Evolutionary conservation across 2,888 invertebrate species (phyloP).

Genomic region (Tyria jacobaeae): DNA sequence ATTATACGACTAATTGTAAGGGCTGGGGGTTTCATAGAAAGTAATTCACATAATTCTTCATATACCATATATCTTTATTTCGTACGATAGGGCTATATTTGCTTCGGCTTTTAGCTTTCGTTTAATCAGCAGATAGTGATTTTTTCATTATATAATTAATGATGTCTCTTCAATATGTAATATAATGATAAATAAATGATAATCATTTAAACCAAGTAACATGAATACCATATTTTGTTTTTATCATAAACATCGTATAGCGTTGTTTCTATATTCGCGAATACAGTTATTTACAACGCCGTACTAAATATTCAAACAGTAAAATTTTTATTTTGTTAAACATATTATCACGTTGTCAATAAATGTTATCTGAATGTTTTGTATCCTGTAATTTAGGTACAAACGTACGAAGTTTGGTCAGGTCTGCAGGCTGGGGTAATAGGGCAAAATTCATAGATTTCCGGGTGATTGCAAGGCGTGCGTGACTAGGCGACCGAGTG

Average conservation of each 20-base stretch:
- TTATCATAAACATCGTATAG: slow-evolving; percentile 18
- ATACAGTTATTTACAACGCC: slow-evolving; percentile 29
- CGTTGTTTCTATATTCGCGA: slow-evolving; percentile 27
- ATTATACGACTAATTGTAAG: no score
- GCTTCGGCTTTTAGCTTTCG: background rate
- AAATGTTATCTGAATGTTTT: slow-evolving; percentile 45
- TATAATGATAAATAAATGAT: no score
- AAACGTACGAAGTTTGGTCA: slow-evolving; percentile 33
- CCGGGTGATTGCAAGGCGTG: slow-evolving; percentile 62
- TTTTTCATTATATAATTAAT: background rate
- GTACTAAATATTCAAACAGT: slow-evolving; percentile 22
- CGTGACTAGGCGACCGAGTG: slow-evolving; percentile 59
- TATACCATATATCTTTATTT: no score
- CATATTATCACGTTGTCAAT: slow-evolving; percentile 46
- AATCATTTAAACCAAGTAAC: background rate
- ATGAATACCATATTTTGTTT: slow-evolving; percentile 1
- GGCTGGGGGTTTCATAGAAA: no score
- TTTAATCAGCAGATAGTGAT: background rate
- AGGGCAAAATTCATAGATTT: slow-evolving; percentile 67
- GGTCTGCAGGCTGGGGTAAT: slow-evolving; percentile 50
- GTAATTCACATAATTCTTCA: no score
- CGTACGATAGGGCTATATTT: no score
- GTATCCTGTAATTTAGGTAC: slow-evolving; percentile 41
- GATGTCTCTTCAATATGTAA: background rate
- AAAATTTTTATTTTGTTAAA: slow-evolving; percentile 22